Evolutionary conservation across 2,888 invertebrate genomes (phyloP), one percentile per base, ranked within the genome.

Genomic region (Protophormia terraenovae): DNA sequence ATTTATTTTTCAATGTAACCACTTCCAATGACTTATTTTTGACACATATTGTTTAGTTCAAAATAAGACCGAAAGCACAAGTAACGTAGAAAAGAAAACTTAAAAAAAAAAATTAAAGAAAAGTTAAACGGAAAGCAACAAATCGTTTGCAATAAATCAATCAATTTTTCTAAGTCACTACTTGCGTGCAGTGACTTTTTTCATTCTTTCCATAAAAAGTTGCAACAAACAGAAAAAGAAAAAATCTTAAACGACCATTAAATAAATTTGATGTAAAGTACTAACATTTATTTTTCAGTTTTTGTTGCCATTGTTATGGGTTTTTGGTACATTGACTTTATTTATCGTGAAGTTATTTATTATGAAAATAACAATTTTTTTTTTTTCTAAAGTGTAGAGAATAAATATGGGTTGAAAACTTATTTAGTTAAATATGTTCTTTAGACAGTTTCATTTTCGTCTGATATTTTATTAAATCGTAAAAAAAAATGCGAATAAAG

Each of bases 1-100:
- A 72, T 72, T 58, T 58, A n/a, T 55, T 38, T 35, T 27, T 53
- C 19, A 24, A 41, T 19, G 14, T 55, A 24, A 71, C 55, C 41
- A 29, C 55, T 29, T 55, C 1, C 3, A 55, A 45, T 29, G 58
- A 29, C 41, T 24, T 69, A 53, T 53, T 53, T 22, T 16, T 72
- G 72, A 58, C 41, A 45, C 29, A 41, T 29, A 27, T 58, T 58
- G 14, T 29, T 3, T 19, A 19, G 47, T 19, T 47, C 47, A 19
- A 19, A 47, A 47, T 3, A 41, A 14, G 12, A 41, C 41, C n/a
- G 41, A 14, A n/a, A 41, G 16, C 45, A 47, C 7, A 47, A 47
- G 47, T 0, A 47, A 47, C 19, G 8, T 19, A 19, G 41, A 41
- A 41, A 41, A 41, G 4, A n/a, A n/a, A 2, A 12, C 2, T 14